phyloP scores from a whole-genome alignment of 2,888 invertebrate genomes.

The Melieria picta region DNA sequence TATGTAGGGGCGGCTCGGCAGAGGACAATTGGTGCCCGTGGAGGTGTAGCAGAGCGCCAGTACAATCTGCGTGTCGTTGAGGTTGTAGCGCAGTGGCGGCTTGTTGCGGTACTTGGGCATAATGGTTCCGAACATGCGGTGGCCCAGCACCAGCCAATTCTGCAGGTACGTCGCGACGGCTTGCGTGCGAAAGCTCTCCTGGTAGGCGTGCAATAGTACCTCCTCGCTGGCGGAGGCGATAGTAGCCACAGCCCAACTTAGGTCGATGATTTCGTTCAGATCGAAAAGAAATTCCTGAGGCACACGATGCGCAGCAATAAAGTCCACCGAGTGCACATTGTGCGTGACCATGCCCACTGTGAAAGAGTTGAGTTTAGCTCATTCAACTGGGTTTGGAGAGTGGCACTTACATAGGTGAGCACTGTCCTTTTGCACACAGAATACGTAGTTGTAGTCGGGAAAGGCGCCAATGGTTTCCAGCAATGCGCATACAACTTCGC shows the following conservation, averaged over 20 bases:
- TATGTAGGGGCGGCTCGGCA: conserved; percentile 41
- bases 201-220: conserved; percentile 46
- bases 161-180: conserved; percentile 45
- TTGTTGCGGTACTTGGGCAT: conserved; percentile 54
- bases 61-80: conserved; percentile 55
- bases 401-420: conserved; percentile 50
- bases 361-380: not conserved
- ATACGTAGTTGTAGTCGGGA: conserved; percentile 51
- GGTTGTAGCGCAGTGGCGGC: conserved; percentile 48
- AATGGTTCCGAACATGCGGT: conserved; percentile 52
- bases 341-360: conserved; percentile 51
- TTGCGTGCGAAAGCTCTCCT: conserved; percentile 46
- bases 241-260: conserved; percentile 45
- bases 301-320: conserved; percentile 48
- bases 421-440: conserved; percentile 49
- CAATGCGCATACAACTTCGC: conserved; percentile 51
- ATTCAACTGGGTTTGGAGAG: not conserved
- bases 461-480: conserved; percentile 53
- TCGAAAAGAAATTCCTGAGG: conserved; percentile 45
- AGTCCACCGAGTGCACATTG: conserved; percentile 40
- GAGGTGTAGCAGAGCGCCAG: conserved; percentile 49
- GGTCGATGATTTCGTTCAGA: conserved; percentile 50
- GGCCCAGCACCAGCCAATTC: conserved; percentile 41
- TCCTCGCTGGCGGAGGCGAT: conserved; percentile 42
- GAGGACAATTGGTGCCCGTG: conserved; percentile 46